These are phyloP conservation scores for Salvelinus sp. DNA, from an alignment of 2,113 vertebrate genomes.

Conservation along the genomic window DNA sequence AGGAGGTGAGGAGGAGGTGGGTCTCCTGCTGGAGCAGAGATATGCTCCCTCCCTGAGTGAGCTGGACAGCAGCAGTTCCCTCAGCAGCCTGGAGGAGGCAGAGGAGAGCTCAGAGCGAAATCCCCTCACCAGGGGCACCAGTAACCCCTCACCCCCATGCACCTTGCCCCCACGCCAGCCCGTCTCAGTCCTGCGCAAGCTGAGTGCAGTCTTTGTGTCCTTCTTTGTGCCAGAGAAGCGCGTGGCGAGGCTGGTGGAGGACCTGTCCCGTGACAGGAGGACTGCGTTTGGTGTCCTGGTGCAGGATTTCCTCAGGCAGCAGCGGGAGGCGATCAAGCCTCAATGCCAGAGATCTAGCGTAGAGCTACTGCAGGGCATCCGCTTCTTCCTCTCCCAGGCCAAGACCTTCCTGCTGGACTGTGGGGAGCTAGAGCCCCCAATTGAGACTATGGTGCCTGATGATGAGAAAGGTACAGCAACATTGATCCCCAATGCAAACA, in stretches of 20 bases:
- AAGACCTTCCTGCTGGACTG: conserved; percentile 52
- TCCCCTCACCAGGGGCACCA: conserved; percentile 37
- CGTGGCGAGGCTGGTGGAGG: conserved; percentile 57
- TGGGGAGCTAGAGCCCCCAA: conserved; percentile 48
- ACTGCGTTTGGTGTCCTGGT: conserved; percentile 68
- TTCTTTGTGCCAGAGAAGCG: conserved; percentile 72
- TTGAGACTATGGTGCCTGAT: conserved; percentile 57
- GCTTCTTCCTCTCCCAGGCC: conserved; percentile 66
- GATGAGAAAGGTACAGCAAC: conserved; percentile 51
- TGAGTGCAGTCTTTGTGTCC: conserved; percentile 73
- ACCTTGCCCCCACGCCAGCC: conserved; percentile 8
- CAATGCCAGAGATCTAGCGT: conserved; percentile 16
- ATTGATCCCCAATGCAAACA: too few relatives aligned
- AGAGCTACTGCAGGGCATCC: conserved; percentile 63
- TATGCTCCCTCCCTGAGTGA: conserved; percentile 64
- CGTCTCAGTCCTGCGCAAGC: conserved; percentile 64
- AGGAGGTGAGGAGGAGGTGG: not conserved
- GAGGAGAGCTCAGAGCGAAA: conserved; percentile 55
- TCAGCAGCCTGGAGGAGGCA: conserved; percentile 71
- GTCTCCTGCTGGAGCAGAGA: conserved; percentile 49
- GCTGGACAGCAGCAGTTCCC: conserved; percentile 71
- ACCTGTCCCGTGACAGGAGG: conserved; percentile 59
- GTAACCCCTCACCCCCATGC: conserved; percentile 1
- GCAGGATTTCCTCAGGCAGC: conserved; percentile 72
- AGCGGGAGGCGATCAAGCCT: conserved; percentile 44